Evolutionary conservation across 2,113 vertebrate species (phyloP).

Genomic region (Peromyscus californicus): DNA sequence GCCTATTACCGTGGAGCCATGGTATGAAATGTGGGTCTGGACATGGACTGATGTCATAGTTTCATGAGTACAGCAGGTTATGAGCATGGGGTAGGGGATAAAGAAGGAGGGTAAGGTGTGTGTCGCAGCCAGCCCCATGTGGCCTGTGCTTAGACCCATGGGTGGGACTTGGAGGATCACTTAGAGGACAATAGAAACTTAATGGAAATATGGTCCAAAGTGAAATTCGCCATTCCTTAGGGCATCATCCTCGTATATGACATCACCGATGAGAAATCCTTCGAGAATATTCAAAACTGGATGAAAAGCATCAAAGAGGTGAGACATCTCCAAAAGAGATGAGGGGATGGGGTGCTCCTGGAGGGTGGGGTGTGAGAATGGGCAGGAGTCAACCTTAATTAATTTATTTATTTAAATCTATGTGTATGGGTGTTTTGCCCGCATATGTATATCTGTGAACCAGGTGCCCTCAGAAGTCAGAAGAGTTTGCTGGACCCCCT

Average conservation of each 20-base stretch:
- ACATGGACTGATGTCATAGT: background rate
- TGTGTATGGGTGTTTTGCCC: background rate
- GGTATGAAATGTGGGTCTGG: slow-evolving; percentile 86
- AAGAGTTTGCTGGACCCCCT: background rate
- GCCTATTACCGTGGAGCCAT: slow-evolving; percentile 98
- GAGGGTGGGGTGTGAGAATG: background rate
- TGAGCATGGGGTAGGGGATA: background rate
- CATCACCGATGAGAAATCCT: slow-evolving; percentile 97
- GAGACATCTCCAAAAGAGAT: rapidly evolving
- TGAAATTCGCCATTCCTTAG: slow-evolving; percentile 78
- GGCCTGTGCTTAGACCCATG: background rate
- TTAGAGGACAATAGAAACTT: background rate
- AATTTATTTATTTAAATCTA: background rate
- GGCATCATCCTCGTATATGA: slow-evolving; percentile 97
- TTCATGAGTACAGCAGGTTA: background rate
- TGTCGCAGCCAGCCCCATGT: background rate
- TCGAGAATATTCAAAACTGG: slow-evolving; percentile 98
- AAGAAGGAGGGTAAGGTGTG: too few species aligned
- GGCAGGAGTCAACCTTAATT: background rate
- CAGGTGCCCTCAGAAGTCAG: background rate
- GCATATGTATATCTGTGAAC: too few species aligned
- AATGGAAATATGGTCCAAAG: background rate
- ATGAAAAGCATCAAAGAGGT: slow-evolving; percentile 97
- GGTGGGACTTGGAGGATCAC: background rate
- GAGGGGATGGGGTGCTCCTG: background rate